Evolutionary conservation across 2,113 vertebrate species (phyloP), one percentile per base, ranked within the genome.

Genomic region (Amphiprion ocellaris): DNA sequence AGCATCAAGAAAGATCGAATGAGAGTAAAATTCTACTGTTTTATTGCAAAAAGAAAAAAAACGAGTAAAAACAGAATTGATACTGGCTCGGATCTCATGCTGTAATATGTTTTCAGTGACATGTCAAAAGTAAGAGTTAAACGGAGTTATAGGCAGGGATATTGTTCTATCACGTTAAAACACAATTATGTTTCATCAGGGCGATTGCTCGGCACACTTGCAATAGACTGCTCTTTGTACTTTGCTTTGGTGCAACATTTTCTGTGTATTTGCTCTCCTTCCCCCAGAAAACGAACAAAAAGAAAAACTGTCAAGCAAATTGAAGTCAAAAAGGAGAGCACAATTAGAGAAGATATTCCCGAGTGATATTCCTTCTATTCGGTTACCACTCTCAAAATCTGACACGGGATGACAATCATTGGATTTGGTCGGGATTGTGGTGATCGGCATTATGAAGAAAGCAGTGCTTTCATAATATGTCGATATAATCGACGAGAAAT

Each of bases 101-200:
- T 83, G 86, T 94, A 95, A 94, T 95, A 77, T 88, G 87, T 93
- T 94, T 95, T 93, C 91, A 85, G 91, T 79, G 65, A 82, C 68
- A 84, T 85, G 92, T 94, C 93, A 95, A 89, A 94, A 93, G 87
- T 89, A 74, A 66, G 87, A 92, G 89, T 92, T 91, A 89, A 90
- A 84, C 85, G 84, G 86, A 93, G 90, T 92, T 91, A 93, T 81
- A 69, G 89, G 90, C 89, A 88, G 87, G 81, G 88, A 94, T 94
- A 93, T 93, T 94, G 92, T 90, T 94, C 91, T 89, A 90, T 89
- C 84, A 72, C 50, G 91, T 94, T 94, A 94, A 94, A 94, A 94
- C 83, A 70, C 91, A 93, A 94, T 94, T 93, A 94, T 79, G 83
- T 90, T 87, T 92, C 80, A 86, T 89, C 85, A 83, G 80, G 77